phyloP scores from a whole-genome alignment of 2,113 vertebrate genomes.

The Ameiurus melas region DNA sequence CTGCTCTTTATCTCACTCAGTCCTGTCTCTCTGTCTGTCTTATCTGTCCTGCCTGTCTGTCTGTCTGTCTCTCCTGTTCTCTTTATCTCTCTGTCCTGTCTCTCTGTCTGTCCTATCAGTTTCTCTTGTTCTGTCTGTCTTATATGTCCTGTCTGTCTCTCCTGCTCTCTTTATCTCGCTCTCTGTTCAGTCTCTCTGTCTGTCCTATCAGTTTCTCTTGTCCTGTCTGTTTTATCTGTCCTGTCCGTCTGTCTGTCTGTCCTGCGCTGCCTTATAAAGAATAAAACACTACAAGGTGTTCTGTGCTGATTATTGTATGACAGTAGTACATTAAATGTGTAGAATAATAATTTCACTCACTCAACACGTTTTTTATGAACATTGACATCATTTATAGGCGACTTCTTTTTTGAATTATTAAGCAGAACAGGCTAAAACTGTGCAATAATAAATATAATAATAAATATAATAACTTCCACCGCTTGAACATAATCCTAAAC shows the following conservation, averaged over 20 bases:
- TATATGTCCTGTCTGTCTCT: not conserved
- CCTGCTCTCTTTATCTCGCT: not conserved
- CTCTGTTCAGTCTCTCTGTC: not conserved
- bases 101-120: not conserved
- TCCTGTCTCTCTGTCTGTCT: not conserved
- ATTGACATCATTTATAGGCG: not conserved
- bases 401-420: not conserved
- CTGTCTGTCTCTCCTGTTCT: no score
- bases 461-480: not conserved
- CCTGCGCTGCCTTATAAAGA: not conserved
- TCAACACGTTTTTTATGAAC: not conserved
- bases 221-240: not conserved
- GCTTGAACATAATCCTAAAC: not conserved
- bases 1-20: not conserved
- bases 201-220: no score
- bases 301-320: not conserved
- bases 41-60: not conserved
- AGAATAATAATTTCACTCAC: not conserved
- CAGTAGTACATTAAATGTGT: not conserved
- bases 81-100: not conserved
- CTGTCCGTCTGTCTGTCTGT: not conserved
- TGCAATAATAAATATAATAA: not conserved
- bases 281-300: not conserved
- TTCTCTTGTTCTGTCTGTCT: not conserved
- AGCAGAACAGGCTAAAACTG: not conserved